Evolutionary conservation across 2,888 invertebrate species (phyloP), one percentile per base, ranked within the genome.

Genomic region (Xanthostigma xanthostigma): DNA sequence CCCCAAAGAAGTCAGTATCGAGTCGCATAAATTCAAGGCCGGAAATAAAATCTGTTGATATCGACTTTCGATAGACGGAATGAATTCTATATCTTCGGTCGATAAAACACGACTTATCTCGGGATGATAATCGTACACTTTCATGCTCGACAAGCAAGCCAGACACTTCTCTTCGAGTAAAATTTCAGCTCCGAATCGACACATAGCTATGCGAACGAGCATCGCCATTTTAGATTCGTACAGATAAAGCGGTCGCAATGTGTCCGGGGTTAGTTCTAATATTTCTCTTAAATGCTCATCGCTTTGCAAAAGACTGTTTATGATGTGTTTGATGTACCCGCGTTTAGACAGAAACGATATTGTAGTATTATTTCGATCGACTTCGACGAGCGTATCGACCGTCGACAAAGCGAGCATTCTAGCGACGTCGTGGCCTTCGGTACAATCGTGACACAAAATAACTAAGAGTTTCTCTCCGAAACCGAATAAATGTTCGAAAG

Each of bases 151-250:
- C 11, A 83, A 64, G 42, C 77, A 74, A 0, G 74, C 71, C 33
- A 83, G 59, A 3, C 76, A 64, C 51, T 76, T 75, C 53, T 77
- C 76, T 53, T 76, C 76, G 8, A 83, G 58, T 1, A 83, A 59
- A 45, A 76, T 64, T 56, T 79, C 78, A 0, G 82, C 78, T 53
- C 90, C 90, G 10, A 72, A 59, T 52, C 78, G 72, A 0, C 76
- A 76, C 8, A 77, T 74, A 0, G 86, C 81, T 57, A 89, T 71
- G 59, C 83, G 75, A 46, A 79, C 73, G 13, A 91, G 71, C 54
- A 88, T 74, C 37, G 85, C 78, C 81, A 93, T 82, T 69, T 89
- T 88, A 0, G 90, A 84, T 64, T 90, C 87, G 67, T 89, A 93
- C 12, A 91, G 77, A 69, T 89, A 93, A 1, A 93, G 67, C 1